A percentile compares a stretch with the other conserved stretches of the same genome.
Conservation (phyloP, 2,113 vertebrate species). For the Nanorana parkeri region DNA sequence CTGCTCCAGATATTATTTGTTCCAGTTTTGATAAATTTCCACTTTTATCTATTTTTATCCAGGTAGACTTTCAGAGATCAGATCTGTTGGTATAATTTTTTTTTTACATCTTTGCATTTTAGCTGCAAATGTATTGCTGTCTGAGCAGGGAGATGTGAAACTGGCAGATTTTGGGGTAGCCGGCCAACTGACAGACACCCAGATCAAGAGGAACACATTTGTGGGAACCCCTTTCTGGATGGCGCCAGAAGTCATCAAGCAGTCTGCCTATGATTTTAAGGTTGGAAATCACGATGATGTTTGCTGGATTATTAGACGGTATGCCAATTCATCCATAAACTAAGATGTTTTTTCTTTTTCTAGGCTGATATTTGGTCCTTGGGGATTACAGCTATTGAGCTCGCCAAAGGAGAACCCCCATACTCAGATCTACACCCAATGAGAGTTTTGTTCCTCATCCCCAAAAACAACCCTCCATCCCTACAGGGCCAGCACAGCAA, state of each 20-base stretch:
- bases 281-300: constrained; percentile 67
- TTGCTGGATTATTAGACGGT: not conserved
- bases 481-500: constrained; percentile 96
- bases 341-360: constrained; percentile 21
- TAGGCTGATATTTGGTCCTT: constrained; percentile 98
- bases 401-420: constrained; percentile 96
- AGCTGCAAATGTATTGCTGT: constrained; percentile 96
- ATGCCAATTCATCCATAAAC: not conserved
- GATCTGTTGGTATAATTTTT: not conserved
- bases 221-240: constrained; percentile 99
- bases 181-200: constrained; percentile 95
- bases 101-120: not conserved
- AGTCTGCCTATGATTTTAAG: constrained; percentile 97
- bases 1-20: too few species aligned
- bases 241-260: constrained; percentile 98
- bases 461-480: constrained; percentile 95
- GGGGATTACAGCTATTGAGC: constrained; percentile 96
- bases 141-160: constrained; percentile 96
- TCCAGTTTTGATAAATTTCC: too few species aligned
- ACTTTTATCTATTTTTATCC: too few species aligned
- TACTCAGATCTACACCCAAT: constrained; percentile 98
- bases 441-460: constrained; percentile 97
- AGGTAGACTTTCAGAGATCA: too few species aligned
- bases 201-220: constrained; percentile 98
- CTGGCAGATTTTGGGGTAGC: constrained; percentile 98